Evolutionary conservation across 2,888 invertebrate species (phyloP).

Genomic region (Tenthredo amoena): DNA sequence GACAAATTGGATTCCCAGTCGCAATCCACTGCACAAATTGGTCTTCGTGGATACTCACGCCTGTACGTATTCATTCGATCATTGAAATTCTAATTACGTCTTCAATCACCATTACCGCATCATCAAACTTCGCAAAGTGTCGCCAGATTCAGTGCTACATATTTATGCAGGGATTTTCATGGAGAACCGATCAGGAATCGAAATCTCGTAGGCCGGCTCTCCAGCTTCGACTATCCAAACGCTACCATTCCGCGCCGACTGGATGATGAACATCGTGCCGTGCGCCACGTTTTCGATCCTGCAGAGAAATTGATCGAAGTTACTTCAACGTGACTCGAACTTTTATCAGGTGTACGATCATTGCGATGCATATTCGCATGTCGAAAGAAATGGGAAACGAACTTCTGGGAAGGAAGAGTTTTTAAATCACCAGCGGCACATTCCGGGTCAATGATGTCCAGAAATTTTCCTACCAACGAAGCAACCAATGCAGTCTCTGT

Average conservation of each 20-base stretch:
- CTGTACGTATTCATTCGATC: constrained; percentile 64
- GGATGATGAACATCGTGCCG: constrained; percentile 67
- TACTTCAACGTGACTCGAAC: not conserved
- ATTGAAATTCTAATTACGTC: not conserved
- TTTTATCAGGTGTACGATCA: not conserved
- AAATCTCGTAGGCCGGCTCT: constrained; percentile 69
- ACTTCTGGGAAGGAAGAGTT: constrained; percentile 34
- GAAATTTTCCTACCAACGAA: constrained; percentile 65
- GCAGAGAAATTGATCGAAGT: not conserved
- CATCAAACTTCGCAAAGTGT: not conserved
- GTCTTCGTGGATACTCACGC: not conserved
- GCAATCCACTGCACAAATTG: not conserved
- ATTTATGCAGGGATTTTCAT: not conserved
- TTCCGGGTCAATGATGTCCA: constrained; percentile 60
- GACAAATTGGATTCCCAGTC: not conserved
- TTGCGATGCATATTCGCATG: not conserved
- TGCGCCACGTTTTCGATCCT: constrained; percentile 67
- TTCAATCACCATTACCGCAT: not conserved
- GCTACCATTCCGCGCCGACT: constrained; percentile 70
- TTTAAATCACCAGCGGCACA: constrained; percentile 51
- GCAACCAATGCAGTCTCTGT: constrained; percentile 72
- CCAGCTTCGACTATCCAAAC: constrained; percentile 74
- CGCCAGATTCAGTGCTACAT: not conserved
- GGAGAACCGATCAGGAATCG: not conserved
- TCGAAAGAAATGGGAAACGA: too few relatives aligned